phyloP scores from a whole-genome alignment of 2,113 vertebrate genomes.

The Tenebrosternarchus preto region DNA sequence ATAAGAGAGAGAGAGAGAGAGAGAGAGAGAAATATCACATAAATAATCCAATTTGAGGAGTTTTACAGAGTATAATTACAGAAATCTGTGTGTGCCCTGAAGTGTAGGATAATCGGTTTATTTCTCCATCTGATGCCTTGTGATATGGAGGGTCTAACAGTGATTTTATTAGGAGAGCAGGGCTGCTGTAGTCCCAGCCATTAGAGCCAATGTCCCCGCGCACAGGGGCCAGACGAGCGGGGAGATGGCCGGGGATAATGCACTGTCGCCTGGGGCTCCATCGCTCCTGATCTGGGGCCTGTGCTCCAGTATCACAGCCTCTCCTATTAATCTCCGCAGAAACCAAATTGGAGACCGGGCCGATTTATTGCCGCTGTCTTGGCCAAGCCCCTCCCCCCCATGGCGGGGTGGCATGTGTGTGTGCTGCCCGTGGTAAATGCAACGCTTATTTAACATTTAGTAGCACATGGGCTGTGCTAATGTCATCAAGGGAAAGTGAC shows the following conservation, averaged over 20 bases:
- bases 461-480: constrained; percentile 32
- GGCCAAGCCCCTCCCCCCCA: constrained; percentile 22
- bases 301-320: constrained; percentile 79
- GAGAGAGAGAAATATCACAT: constrained; percentile 75
- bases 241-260: constrained; percentile 71
- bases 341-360: constrained; percentile 77
- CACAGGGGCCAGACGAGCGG: constrained; percentile 74
- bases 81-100: constrained; percentile 81
- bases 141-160: constrained; percentile 87
- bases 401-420: constrained; percentile 4
- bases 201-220: constrained; percentile 81
- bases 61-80: constrained; percentile 81
- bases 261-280: constrained; percentile 59
- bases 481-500: constrained; percentile 35
- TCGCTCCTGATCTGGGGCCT: constrained; percentile 68
- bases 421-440: constrained; percentile 60
- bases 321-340: constrained; percentile 92
- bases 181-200: constrained; percentile 79
- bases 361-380: constrained; percentile 53
- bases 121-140: constrained; percentile 89
- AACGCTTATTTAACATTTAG: constrained; percentile 61
- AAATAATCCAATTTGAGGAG: constrained; percentile 80
- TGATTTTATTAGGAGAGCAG: constrained; percentile 89
- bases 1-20: constrained; percentile 25
- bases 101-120: constrained; percentile 92